A percentile compares a stretch with the other conserved stretches of the same genome.
These are phyloP conservation scores for Astreopora myriophthalma DNA, from an alignment of 64 coral and sea anemone species.

Conservation along the genomic window DNA sequence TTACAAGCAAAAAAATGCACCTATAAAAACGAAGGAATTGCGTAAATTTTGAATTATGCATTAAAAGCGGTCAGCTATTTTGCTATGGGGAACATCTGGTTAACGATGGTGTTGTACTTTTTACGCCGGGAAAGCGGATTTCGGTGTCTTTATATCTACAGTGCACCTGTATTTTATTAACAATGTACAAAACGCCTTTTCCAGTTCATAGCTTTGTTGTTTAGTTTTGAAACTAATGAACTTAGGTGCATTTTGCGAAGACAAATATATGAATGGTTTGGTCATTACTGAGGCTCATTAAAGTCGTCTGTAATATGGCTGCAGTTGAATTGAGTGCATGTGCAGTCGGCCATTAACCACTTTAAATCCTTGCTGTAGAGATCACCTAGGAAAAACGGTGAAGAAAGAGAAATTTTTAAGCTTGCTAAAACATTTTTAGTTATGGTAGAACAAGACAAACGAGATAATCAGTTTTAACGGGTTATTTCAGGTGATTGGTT, in stretches of 20 bases:
- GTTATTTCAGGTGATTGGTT: too few relatives aligned
- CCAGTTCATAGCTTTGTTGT: neutral
- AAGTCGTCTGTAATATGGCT: neutral
- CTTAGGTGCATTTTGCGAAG: neutral
- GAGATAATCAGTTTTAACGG: too few relatives aligned
- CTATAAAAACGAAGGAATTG: neutral
- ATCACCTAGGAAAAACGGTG: neutral
- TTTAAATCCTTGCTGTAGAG: neutral
- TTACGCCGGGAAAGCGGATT: neutral
- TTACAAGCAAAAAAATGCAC: neutral
- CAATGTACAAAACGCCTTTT: neutral
- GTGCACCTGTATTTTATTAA: neutral
- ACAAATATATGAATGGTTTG: neutral
- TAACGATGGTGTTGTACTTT: neutral
- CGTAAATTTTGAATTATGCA: conserved; percentile 3
- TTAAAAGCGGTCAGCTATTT: neutral
- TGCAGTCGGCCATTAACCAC: neutral
- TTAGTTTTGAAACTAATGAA: neutral
- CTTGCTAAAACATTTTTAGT: neutral
- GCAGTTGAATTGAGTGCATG: neutral
- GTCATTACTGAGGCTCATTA: neutral
- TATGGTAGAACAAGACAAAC: too few relatives aligned
- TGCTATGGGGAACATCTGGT: neutral
- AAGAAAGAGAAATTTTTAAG: neutral
- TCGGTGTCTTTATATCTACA: neutral